Percentiles rank a stretch among this genome's conserved stretches.
phyloP scores from a whole-genome alignment of 1,140 invertebrate genomes.

The Trachymyrmex cornetzi region DNA sequence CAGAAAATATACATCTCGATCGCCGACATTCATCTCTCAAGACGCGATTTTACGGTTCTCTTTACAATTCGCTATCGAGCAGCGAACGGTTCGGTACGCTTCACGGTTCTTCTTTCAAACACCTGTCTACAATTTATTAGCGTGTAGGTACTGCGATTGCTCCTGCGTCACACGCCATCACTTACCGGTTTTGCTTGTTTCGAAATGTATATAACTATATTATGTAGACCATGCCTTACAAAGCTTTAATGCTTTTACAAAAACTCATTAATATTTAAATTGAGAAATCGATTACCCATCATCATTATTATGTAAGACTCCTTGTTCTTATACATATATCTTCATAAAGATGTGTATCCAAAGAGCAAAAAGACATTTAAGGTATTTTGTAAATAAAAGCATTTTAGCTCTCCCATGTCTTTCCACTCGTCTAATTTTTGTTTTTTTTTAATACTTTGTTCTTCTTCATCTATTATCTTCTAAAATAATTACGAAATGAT shows the following conservation, averaged over 20 bases:
- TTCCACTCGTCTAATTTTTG: too few species aligned
- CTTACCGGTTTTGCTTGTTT: slow-evolving; percentile 30
- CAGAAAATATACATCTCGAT: slow-evolving; percentile 14
- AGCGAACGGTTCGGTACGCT: slow-evolving; percentile 42
- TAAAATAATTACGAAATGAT: background rate
- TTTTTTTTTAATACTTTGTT: too few species aligned
- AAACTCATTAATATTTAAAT: background rate
- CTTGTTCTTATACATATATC: background rate
- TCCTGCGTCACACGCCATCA: slow-evolving; percentile 30
- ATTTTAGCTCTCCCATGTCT: background rate
- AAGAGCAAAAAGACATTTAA: background rate
- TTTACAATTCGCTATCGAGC: slow-evolving; percentile 41
- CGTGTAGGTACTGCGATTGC: slow-evolving; percentile 50
- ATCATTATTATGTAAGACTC: background rate
- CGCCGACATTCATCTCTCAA: background rate
- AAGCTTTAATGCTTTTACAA: background rate
- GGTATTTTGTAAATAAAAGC: background rate
- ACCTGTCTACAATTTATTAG: slow-evolving; percentile 55
- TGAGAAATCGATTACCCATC: background rate
- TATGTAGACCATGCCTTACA: background rate
- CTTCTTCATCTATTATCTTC: background rate
- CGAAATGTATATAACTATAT: slow-evolving; percentile 21
- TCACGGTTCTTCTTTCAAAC: slow-evolving; percentile 52
- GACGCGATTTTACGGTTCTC: slow-evolving; percentile 44
- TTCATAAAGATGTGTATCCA: background rate